Conservation (phyloP, 1,140 invertebrate genomes). For the Nomia melanderi region DNA sequence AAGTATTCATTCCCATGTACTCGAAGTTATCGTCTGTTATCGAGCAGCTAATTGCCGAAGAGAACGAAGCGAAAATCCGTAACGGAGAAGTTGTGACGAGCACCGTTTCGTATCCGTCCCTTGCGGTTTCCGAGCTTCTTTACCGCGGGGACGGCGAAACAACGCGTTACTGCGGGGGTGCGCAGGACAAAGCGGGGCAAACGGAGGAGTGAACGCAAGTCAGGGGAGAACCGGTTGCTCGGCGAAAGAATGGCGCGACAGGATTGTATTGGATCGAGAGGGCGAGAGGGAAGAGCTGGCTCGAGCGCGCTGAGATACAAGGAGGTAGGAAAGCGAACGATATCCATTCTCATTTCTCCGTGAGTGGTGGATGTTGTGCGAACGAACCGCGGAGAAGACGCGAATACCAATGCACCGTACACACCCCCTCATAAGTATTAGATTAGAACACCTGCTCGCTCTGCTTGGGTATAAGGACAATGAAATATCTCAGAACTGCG, state of each 20-base stretch:
- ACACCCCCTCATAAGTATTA: too few relatives aligned
- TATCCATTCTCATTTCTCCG: constrained; percentile 61
- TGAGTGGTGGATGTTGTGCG: constrained; percentile 58
- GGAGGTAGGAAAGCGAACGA: constrained; percentile 43
- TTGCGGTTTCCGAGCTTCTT: not conserved
- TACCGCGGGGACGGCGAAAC: not conserved
- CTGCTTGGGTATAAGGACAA: too few relatives aligned
- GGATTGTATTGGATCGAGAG: constrained; percentile 32
- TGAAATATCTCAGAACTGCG: too few relatives aligned
- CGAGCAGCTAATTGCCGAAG: not conserved
- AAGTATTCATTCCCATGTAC: too few relatives aligned
- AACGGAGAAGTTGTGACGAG: not conserved
- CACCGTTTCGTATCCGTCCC: not conserved
- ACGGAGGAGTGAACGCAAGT: constrained; percentile 7
- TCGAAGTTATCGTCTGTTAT: too few relatives aligned
- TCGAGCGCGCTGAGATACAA: constrained; percentile 26
- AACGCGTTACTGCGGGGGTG: not conserved
- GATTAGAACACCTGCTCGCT: too few relatives aligned
- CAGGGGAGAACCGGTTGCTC: constrained; percentile 8
- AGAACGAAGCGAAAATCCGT: not conserved
- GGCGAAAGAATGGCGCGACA: constrained; percentile 32
- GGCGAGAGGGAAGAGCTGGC: not conserved
- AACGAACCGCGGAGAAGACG: constrained; percentile 56
- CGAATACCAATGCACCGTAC: constrained; percentile 53
- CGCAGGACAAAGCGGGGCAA: constrained; percentile 1